Evolutionary conservation across 2,113 vertebrate genomes (phyloP), one percentile per base, ranked within the genome.

Genomic region (Etheostoma cragini): DNA sequence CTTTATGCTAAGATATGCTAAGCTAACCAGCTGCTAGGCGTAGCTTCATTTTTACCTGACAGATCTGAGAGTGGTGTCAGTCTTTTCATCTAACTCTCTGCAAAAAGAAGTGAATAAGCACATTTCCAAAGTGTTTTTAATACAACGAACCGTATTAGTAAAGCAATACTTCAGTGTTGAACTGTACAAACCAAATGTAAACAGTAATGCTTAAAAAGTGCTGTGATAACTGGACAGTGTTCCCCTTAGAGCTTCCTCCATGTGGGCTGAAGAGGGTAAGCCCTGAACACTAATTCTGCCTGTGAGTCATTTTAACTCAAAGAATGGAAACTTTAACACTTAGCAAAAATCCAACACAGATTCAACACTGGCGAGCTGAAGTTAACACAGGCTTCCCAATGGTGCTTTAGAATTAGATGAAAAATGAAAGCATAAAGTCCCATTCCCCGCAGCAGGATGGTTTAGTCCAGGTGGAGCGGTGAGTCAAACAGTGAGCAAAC

Each of bases 401-500:
- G 38, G 8, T n/a, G 22, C 42, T 61, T 22, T 35, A 47, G 10
- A 35, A 50, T 49, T 3, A 15, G 0, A 60, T 17, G 0, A 11
- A 24, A 16, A 26, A 45, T 12, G 1, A 53, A 53, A 33, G 46
- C 16, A 14, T 8, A 54, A 16, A n/a, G 62, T 5, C 14, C 35
- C 13, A 10, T 61, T 6, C 54, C 46, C 0, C 72, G 38, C 38
- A n/a, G 65, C 26, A 10, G 54, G 38, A 19, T 6, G 68, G 46
- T 26, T 53, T 21, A 24, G 22, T 53, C 35, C 66, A 42, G 67
- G 65, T 61, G 67, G 50, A 74, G 64, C 5, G 46, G 14, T 53
- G 71, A 66, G 79, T 73, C 46, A 72, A 49, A 47, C 78, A 8
- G 3, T 58, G 57, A 87, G 63, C 80, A 87, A 85, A 85, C 86